These are phyloP conservation scores for Rhagoletis pomonella DNA, from an alignment of 1,140 invertebrate genomes.

Conservation along the genomic window DNA sequence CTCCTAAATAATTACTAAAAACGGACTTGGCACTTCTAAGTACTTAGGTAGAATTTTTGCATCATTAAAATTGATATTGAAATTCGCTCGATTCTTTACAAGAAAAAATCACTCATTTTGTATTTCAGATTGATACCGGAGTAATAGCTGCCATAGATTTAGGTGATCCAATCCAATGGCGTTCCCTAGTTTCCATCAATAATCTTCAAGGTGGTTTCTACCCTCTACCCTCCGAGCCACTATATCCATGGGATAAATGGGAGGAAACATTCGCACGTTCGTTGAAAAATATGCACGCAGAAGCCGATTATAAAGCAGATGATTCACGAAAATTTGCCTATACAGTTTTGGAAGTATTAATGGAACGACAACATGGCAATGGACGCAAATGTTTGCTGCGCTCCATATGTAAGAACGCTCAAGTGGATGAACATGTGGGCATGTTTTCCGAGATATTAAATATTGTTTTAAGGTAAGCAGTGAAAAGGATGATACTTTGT, in stretches of 20 bases:
- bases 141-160: slow-evolving; percentile 38
- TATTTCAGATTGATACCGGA: slow-evolving; percentile 54
- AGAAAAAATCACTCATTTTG: no score
- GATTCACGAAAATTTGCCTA: slow-evolving; percentile 56
- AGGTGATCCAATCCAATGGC: slow-evolving; percentile 56
- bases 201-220: slow-evolving; percentile 57
- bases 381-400: slow-evolving; percentile 56
- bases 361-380: slow-evolving; percentile 42
- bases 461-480: slow-evolving; percentile 57
- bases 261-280: slow-evolving; percentile 52
- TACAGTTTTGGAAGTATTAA: slow-evolving; percentile 52
- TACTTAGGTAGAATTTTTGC: no score
- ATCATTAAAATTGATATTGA: no score
- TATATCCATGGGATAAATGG: slow-evolving; percentile 59
- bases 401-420: slow-evolving; percentile 59
- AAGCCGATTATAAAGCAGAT: slow-evolving; percentile 26
- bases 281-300: background rate
- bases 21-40: no score
- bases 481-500: background rate
- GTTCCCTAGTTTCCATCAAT: slow-evolving; percentile 54
- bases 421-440: slow-evolving; percentile 57
- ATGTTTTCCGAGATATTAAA: slow-evolving; percentile 55
- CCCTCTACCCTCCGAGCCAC: slow-evolving; percentile 52
- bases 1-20: no score
- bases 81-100: no score